Evolutionary conservation across 2,888 invertebrate genomes (phyloP).

Genomic region (Caenorhabditis uteleia): DNA sequence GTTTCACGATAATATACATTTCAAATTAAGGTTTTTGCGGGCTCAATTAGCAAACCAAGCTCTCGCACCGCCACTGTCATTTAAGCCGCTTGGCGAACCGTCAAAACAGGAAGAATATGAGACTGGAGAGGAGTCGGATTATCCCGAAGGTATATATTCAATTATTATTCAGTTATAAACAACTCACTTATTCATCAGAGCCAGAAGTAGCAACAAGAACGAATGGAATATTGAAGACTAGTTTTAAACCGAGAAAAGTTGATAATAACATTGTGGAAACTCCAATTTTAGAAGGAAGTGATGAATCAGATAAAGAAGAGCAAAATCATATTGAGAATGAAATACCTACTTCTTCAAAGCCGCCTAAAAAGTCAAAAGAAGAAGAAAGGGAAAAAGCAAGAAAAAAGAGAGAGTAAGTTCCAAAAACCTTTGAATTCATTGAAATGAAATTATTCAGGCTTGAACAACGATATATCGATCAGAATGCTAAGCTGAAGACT

Average conservation of each 20-base stretch:
- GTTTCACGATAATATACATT: too few species aligned
- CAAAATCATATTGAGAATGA: constrained; percentile 7
- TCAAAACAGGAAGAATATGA: too few species aligned
- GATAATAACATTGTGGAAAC: too few species aligned
- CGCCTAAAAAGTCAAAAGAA: constrained; percentile 9
- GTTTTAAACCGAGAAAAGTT: too few species aligned
- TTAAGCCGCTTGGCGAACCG: too few species aligned
- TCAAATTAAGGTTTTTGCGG: too few species aligned
- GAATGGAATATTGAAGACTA: constrained; percentile 13
- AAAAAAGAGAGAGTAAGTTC: constrained; percentile 1
- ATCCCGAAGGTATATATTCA: constrained; percentile 23
- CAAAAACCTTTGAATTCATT: not conserved
- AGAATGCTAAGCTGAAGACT: constrained; percentile 34
- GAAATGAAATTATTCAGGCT: constrained; percentile 18
- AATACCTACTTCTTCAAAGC: not conserved
- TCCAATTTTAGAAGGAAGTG: not conserved
- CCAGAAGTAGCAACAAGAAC: constrained; percentile 16
- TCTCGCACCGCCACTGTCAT: too few species aligned
- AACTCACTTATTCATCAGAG: constrained; percentile 9
- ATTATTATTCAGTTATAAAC: not conserved
- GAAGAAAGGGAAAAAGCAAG: constrained; percentile 2
- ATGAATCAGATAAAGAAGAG: not conserved
- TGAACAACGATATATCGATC: constrained; percentile 42
- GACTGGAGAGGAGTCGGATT: constrained; percentile 18
- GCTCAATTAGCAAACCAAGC: too few species aligned